Base-by-base conservation (phyloP, 2,888 invertebrate species). In the Neoscelio sp. region DNA sequence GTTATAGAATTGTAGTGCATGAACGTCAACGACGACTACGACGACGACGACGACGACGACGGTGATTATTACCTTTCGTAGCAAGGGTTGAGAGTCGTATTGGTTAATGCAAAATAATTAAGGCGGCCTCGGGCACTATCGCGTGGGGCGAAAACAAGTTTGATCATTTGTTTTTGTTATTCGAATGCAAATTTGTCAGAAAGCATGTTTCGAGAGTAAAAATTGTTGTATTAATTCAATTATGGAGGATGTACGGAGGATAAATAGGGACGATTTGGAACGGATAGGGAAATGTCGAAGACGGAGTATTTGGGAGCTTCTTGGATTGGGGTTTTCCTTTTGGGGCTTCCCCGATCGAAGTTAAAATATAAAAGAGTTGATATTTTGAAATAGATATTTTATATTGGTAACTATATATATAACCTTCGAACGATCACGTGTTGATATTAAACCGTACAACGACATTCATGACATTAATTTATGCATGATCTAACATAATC, bases 1-100 rank as follows among this genome's bases (percentile, higher is more conserved):
- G 60, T 74, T 75, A 67, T 78, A 58, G 78, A 73, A 74, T 74
- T 74, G 68, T 50, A 62, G 62, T 46, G 50, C 78, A 67, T 62
- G 73, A 67, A 78, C 71, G 54, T 60, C 73, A 42, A 73, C 44
- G 42, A 54, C 56, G 28, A 40, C 20, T 50, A 40, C 26, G 56
- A 56, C 38, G 42, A 54, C 33, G 17, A 23, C 54, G 18, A 42
- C 42, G 18, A 62, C 35, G 42, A 48, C 33, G 42, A 58, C 20
- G 23, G 30, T 58, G 71, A 71, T 71, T 62, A 71, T 50, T 54
- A 46, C 40, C 38, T 35, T 30, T 52, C 26, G 33, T 44, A 28
- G 48, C 62, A 7, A 33, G 10, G 65, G 18, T 35, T 44, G 13
- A 18, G 56, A n/a, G n/a, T 65, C 26, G 60, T 65, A 71, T 71